Evolutionary conservation across 2,888 invertebrate species (phyloP).

Genomic region (Temnothorax unifasciatus): DNA sequence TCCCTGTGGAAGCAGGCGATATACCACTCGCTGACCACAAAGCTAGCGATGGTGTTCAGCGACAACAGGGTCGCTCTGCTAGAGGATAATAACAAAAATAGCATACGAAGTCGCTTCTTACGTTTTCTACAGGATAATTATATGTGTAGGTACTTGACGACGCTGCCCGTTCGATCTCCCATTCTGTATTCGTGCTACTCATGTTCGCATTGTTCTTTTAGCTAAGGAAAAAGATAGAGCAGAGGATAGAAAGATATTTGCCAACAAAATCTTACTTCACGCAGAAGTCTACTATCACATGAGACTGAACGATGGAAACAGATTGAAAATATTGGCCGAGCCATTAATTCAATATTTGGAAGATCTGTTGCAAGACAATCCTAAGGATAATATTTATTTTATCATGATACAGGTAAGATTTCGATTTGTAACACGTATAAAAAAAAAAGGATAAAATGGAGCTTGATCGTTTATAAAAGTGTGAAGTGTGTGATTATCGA

Average conservation of each 20-base stretch:
- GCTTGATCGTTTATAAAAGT: not conserved
- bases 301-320: constrained; percentile 73
- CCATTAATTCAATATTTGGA: constrained; percentile 85
- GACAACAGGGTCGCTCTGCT: constrained; percentile 26
- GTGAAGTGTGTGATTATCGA: not conserved
- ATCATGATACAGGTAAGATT: constrained; percentile 84
- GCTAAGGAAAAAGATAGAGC: constrained; percentile 71
- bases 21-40: constrained; percentile 71
- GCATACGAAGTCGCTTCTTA: constrained; percentile 61
- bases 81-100: constrained; percentile 56
- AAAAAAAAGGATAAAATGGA: not conserved
- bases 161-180: not conserved
- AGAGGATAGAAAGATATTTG: constrained; percentile 77
- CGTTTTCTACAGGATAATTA: constrained; percentile 25
- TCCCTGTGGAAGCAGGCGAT: constrained; percentile 72
- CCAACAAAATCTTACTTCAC: constrained; percentile 84
- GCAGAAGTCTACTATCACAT: constrained; percentile 84
- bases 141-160: constrained; percentile 19
- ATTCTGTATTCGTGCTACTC: not conserved
- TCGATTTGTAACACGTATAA: not conserved
- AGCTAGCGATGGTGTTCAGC: constrained; percentile 63
- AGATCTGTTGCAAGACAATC: constrained; percentile 84
- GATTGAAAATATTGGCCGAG: constrained; percentile 69
- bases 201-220: constrained; percentile 59
- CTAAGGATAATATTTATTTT: constrained; percentile 84